A percentile compares a stretch with the other conserved stretches of the same genome.
Evolutionary conservation across 2,113 vertebrate species (phyloP).

Genomic region (Oreochromis aureus): DNA sequence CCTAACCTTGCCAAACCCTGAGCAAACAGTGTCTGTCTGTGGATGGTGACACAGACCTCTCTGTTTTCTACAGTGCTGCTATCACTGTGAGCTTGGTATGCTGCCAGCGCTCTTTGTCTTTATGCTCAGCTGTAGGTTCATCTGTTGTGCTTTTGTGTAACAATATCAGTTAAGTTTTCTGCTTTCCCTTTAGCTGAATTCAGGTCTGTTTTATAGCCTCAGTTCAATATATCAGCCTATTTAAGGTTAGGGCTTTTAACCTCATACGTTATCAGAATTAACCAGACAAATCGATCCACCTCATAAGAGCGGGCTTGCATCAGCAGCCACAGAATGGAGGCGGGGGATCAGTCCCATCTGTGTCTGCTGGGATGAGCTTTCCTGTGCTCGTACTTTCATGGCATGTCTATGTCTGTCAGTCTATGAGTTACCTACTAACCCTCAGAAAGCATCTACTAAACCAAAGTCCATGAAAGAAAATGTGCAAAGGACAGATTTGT

Average conservation of each 20-base stretch:
- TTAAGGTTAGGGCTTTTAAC: neutral
- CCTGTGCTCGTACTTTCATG: rapidly evolving
- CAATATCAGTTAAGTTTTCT: neutral
- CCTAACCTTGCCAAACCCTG: neutral
- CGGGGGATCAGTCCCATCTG: neutral
- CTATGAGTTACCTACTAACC: rapidly evolving
- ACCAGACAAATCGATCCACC: neutral
- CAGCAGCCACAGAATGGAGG: neutral
- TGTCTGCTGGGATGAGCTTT: neutral
- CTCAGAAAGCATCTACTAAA: neutral
- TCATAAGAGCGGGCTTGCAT: neutral
- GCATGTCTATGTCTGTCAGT: neutral
- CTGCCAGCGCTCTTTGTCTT: neutral
- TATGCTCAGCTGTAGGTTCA: neutral
- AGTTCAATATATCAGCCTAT: neutral
- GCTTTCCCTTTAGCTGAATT: neutral
- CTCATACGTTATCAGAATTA: neutral
- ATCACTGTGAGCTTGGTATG: neutral
- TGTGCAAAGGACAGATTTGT: neutral
- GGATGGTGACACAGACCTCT: neutral
- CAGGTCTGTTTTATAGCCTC: neutral
- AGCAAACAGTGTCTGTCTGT: neutral
- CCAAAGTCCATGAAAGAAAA: neutral
- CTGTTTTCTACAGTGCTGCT: neutral
- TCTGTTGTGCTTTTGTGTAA: neutral